These are phyloP conservation scores for Agapornis roseicollis DNA, from an alignment of 2,113 vertebrate genomes.

Conservation along the genomic window DNA sequence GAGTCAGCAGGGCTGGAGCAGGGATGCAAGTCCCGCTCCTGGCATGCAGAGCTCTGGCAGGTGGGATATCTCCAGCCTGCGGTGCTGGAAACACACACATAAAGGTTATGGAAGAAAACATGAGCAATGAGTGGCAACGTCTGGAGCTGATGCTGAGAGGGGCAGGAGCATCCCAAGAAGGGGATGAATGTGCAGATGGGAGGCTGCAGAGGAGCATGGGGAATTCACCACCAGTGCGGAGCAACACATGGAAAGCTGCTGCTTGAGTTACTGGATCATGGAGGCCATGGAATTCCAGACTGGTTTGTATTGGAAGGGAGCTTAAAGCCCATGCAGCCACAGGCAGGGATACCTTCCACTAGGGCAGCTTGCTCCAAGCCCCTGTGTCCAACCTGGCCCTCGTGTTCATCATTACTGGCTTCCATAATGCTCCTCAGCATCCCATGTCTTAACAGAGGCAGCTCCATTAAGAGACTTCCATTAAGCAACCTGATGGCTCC, in stretches of 20 bases:
- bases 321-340: not conserved
- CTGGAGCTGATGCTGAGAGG: not conserved
- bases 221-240: not conserved
- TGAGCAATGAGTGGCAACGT: not conserved
- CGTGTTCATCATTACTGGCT: too few species aligned
- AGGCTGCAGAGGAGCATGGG: too few species aligned
- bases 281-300: not conserved
- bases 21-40: not conserved
- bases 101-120: not conserved
- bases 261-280: accelerated
- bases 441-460: too few species aligned
- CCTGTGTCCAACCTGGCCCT: too few species aligned
- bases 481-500: too few species aligned
- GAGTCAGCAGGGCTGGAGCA: not conserved
- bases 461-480: too few species aligned
- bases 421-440: not conserved
- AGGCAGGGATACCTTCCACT: not conserved
- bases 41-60: not conserved
- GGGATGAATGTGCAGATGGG: not conserved
- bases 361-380: not conserved
- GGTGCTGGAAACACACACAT: not conserved
- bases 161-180: not conserved
- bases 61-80: not conserved
- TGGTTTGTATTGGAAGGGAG: not conserved
- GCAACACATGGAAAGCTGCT: not conserved